These are phyloP conservation scores for Hypomecis atomaria DNA, from an alignment of 2,888 invertebrate genomes.

Conservation along the genomic window DNA sequence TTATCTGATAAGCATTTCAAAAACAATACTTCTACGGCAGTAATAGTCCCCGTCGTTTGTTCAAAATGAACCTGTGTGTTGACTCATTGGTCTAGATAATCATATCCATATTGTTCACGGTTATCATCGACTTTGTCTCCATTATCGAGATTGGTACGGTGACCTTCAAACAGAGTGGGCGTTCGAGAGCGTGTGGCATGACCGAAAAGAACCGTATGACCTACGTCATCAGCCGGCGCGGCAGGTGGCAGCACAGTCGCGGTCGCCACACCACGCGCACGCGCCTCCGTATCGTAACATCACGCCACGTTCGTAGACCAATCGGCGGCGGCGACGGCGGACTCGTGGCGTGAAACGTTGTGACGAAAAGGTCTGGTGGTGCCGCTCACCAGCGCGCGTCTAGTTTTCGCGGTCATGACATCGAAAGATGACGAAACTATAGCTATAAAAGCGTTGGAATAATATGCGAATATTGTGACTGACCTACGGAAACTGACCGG, in stretches of 20 bases:
- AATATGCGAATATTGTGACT: slow-evolving; percentile 41
- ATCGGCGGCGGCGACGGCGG: slow-evolving; percentile 56
- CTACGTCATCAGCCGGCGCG: slow-evolving; percentile 57
- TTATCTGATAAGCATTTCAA: background rate
- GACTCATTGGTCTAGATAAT: slow-evolving; percentile 17
- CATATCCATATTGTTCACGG: slow-evolving; percentile 24
- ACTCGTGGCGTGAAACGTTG: slow-evolving; percentile 61
- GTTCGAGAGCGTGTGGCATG: slow-evolving; percentile 47
- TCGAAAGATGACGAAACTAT: slow-evolving; percentile 51
- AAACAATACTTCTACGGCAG: background rate
- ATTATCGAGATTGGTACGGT: slow-evolving; percentile 52
- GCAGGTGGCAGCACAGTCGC: slow-evolving; percentile 69
- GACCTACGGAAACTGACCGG: slow-evolving; percentile 35
- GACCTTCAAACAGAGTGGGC: slow-evolving; percentile 60
- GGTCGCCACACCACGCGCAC: slow-evolving; percentile 44
- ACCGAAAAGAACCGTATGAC: slow-evolving; percentile 52
- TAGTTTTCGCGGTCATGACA: slow-evolving; percentile 52
- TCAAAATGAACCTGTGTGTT: slow-evolving; percentile 6
- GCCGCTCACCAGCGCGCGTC: slow-evolving; percentile 26
- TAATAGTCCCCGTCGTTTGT: background rate
- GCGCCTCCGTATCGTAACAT: slow-evolving; percentile 57
- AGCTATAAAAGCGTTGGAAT: slow-evolving; percentile 12
- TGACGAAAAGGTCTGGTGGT: slow-evolving; percentile 30
- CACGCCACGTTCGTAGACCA: slow-evolving; percentile 75
- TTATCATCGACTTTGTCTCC: slow-evolving; percentile 38